A percentile compares a stretch with the other conserved stretches of the same genome.
These are phyloP conservation scores for Torymus texanus DNA, from an alignment of 2,888 invertebrate genomes.

Conservation along the genomic window DNA sequence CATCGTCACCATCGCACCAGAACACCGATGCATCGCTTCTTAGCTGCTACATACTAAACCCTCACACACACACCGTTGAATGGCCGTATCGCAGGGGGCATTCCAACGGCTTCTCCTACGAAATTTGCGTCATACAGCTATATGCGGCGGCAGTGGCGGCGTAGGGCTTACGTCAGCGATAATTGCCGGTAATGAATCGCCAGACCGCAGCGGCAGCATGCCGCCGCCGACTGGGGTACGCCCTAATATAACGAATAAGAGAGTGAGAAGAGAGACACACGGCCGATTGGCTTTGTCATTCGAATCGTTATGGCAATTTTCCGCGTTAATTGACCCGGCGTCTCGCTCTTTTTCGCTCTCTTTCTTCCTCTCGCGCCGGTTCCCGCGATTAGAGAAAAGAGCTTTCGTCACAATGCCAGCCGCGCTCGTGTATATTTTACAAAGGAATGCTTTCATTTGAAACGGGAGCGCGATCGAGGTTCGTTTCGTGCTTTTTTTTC, in stretches of 20 bases:
- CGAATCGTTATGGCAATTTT: conserved; percentile 41
- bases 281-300: conserved; percentile 24
- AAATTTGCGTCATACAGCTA: conserved; percentile 26
- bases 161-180: conserved; percentile 32
- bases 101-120: conserved; percentile 31
- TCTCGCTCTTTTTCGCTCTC: background rate
- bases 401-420: conserved; percentile 37
- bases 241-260: background rate
- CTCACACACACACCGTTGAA: background rate
- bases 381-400: conserved; percentile 27
- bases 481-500: background rate
- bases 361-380: background rate
- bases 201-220: background rate
- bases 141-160: too few species aligned
- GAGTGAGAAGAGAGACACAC: background rate
- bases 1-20: too few species aligned
- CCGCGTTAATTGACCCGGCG: conserved; percentile 24
- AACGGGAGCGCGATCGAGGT: background rate
- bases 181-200: conserved; percentile 18
- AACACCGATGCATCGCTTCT: too few species aligned
- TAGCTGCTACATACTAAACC: too few species aligned
- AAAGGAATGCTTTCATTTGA: conserved; percentile 14
- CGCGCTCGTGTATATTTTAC: conserved; percentile 1
- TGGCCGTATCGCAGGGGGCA: background rate
- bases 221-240: background rate